A percentile compares a stretch with the other conserved stretches of the same genome.
phyloP scores from a whole-genome alignment of 2,113 vertebrate genomes.

The Zapus hudsonius region DNA sequence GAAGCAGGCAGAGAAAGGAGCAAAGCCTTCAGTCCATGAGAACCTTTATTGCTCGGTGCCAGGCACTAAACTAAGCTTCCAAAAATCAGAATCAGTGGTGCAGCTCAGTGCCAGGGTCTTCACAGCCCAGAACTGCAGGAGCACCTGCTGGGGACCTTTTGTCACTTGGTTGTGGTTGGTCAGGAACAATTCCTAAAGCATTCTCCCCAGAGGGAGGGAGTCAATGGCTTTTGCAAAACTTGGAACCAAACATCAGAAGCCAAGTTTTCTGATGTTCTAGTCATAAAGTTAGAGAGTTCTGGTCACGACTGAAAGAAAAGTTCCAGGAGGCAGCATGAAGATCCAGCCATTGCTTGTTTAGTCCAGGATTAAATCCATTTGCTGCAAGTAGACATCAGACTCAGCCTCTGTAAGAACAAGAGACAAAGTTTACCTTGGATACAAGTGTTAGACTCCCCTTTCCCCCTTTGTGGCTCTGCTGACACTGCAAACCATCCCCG shows the following conservation, averaged over 20 bases:
- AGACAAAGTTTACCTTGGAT: not conserved
- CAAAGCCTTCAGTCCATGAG: not conserved
- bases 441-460: not conserved
- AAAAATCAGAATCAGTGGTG: not conserved
- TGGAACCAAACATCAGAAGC: too few species aligned
- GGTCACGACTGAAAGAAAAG: not conserved
- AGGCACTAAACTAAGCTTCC: not conserved
- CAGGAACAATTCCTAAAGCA: not conserved
- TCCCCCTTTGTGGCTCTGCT: not conserved
- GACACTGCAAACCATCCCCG: not conserved
- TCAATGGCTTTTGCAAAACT: not conserved
- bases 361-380: not conserved
- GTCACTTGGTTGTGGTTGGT: not conserved
- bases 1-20: not conserved
- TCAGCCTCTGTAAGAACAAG: slow-evolving; percentile 31
- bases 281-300: not conserved
- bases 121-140: not conserved
- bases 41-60: not conserved
- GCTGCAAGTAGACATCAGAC: not conserved
- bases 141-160: not conserved
- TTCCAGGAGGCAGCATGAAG: not conserved
- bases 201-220: not conserved
- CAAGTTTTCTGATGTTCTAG: not conserved
- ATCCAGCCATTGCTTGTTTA: not conserved
- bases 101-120: not conserved